Conservation (phyloP, 2,888 invertebrate species). For the Balanococcus diminutus region DNA sequence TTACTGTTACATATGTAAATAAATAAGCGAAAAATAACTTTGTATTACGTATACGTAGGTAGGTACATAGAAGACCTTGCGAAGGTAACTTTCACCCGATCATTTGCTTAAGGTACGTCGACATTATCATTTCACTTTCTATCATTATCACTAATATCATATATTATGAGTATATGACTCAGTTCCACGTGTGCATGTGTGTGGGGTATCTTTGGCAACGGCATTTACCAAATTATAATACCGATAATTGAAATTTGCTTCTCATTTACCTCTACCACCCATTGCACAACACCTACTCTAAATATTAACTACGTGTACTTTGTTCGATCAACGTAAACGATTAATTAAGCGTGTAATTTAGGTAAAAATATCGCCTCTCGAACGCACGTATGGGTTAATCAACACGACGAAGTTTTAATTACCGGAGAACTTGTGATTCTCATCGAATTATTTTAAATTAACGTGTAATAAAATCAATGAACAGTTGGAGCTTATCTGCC, state of each 20-base stretch:
- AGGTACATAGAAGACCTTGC: slow-evolving; percentile 12
- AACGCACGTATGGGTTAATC: neutral
- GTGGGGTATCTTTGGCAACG: slow-evolving; percentile 11
- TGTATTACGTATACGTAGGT: neutral
- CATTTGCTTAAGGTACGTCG: slow-evolving; percentile 1
- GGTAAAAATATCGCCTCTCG: neutral
- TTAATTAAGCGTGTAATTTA: neutral
- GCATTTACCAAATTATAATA: neutral
- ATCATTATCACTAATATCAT: neutral
- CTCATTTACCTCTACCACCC: neutral
- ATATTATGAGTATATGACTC: neutral
- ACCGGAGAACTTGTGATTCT: neutral
- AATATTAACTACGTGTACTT: neutral
- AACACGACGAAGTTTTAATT: neutral
- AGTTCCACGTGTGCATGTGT: neutral
- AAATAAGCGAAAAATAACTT: neutral
- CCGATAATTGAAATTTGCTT: neutral
- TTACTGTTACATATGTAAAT: neutral
- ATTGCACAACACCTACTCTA: neutral
- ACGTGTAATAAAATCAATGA: neutral
- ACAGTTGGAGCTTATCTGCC: neutral
- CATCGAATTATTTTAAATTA: neutral
- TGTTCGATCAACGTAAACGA: neutral
- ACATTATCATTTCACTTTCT: slow-evolving; percentile 13
- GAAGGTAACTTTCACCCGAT: slow-evolving; percentile 52